Evolutionary conservation across 2,113 vertebrate species (phyloP).

Genomic region (Pygathrix nemaeus): DNA sequence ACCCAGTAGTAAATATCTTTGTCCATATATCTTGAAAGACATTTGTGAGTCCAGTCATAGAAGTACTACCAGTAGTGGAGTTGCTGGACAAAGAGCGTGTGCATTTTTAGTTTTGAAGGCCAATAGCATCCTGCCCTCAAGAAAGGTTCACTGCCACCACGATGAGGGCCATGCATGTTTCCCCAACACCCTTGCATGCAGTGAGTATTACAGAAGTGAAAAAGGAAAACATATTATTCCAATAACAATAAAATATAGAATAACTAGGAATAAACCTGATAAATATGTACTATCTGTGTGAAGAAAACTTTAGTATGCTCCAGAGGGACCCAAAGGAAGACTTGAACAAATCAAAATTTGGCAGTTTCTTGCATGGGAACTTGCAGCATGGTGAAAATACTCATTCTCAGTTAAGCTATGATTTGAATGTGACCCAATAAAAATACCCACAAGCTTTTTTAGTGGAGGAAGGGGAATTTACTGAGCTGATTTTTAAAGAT

Average conservation of each 20-base stretch:
- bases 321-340: neutral
- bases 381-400: neutral
- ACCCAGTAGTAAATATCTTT: neutral
- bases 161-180: neutral
- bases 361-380: neutral
- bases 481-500: conserved; percentile 30
- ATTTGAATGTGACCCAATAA: conserved; percentile 9
- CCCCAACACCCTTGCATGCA: neutral
- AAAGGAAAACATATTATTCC: neutral
- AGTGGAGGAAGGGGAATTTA: neutral
- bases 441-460: neutral
- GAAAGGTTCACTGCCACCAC: neutral
- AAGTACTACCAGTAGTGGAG: no score
- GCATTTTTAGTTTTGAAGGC: neutral
- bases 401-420: neutral
- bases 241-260: neutral
- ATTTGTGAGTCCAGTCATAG: neutral
- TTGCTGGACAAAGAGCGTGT: neutral
- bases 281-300: neutral
- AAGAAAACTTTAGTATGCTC: neutral
- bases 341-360: neutral
- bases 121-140: neutral
- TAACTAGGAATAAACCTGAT: neutral
- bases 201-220: neutral
- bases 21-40: neutral